Percentiles rank a stretch among this genome's conserved stretches.
phyloP scores from a whole-genome alignment of 1,140 invertebrate genomes.

The Diuraphis noxia region DNA sequence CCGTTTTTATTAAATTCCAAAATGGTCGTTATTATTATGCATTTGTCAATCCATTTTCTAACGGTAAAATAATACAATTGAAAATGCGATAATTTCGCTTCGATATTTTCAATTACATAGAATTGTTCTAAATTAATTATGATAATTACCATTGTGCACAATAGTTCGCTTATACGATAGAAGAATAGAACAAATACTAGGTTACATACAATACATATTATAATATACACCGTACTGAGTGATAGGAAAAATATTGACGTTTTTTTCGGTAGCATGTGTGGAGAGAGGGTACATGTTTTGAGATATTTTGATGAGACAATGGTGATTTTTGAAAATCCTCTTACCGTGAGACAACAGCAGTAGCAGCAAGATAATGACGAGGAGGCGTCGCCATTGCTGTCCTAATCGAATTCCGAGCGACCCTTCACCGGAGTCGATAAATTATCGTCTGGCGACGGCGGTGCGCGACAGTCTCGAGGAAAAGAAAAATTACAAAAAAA shows the following conservation, averaged over 20 bases:
- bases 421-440: background rate
- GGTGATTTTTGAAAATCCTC: background rate
- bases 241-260: background rate
- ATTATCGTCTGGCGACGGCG: background rate
- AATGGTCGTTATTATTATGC: background rate
- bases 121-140: background rate
- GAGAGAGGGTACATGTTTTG: background rate
- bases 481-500: background rate
- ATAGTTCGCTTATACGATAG: background rate
- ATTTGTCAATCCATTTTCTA: background rate
- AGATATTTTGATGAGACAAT: background rate
- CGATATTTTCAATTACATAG: background rate
- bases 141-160: background rate
- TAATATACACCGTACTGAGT: background rate
- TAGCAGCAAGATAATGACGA: background rate
- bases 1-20: background rate
- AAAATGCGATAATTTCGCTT: background rate
- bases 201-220: background rate
- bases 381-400: background rate
- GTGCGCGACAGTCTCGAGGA: background rate
- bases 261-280: background rate
- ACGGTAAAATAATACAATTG: background rate
- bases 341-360: background rate
- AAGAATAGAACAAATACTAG: no score
- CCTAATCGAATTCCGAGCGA: constrained; percentile 28